A percentile compares a stretch with the other conserved stretches of the same genome.
Conservation (phyloP, 2,113 vertebrate genomes). For the Nesoenas mayeri region DNA sequence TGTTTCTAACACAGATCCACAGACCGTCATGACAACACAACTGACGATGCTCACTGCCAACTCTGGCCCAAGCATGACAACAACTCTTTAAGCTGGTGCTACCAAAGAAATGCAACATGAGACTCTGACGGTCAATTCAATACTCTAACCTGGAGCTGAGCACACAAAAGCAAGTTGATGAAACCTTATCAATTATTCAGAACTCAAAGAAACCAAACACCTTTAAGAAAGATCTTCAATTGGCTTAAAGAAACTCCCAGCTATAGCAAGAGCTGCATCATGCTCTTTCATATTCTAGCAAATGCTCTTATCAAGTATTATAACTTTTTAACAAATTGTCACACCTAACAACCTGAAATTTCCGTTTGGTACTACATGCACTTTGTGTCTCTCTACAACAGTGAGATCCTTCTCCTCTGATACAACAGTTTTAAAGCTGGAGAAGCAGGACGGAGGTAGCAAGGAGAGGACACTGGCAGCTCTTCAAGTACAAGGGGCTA, state of each 20-base stretch:
- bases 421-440: not conserved
- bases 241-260: not conserved
- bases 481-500: not conserved
- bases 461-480: not conserved
- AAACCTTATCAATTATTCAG: slow-evolving; percentile 55
- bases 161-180: not conserved
- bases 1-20: not conserved
- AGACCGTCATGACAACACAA: not conserved
- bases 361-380: not conserved
- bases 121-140: not conserved
- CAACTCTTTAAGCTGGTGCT: not conserved
- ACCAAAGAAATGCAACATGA: not conserved
- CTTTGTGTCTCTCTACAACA: not conserved
- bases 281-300: not conserved
- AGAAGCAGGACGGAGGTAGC: not conserved
- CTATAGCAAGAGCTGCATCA: not conserved
- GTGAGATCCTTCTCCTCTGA: not conserved
- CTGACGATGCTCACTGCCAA: not conserved
- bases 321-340: not conserved
- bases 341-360: not conserved
- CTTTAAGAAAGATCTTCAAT: slow-evolving; percentile 11
- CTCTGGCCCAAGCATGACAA: fast-evolving
- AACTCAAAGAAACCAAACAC: slow-evolving; percentile 42
- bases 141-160: not conserved
- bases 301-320: not conserved